Conservation (phyloP, 2,888 invertebrate species). For the Meta bourneti region DNA sequence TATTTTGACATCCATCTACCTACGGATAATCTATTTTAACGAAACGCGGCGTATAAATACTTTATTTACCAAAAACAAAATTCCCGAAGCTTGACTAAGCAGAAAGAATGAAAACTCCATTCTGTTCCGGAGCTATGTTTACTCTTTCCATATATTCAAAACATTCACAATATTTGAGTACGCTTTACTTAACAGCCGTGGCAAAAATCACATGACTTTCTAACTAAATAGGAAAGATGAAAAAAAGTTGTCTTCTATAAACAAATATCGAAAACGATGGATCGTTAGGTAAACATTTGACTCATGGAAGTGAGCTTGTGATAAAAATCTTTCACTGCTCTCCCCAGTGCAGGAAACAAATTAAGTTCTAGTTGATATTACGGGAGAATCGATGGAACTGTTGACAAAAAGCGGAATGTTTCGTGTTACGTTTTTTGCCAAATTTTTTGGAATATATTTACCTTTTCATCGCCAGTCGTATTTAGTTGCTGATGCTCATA, state of each 20-base stretch:
- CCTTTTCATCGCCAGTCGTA: no score
- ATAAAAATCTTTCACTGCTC: no score
- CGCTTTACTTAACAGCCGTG: background rate
- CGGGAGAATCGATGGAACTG: background rate
- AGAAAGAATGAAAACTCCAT: background rate
- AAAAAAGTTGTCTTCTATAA: background rate
- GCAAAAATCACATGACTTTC: background rate
- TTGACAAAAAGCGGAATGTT: no score
- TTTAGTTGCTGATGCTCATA: no score
- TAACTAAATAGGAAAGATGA: background rate
- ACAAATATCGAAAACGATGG: background rate
- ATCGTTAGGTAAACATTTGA: no score
- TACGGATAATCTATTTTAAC: background rate
- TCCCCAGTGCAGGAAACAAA: background rate
- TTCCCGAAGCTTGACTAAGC: background rate
- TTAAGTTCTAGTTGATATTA: background rate
- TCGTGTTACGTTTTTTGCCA: no score
- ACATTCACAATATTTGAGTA: background rate
- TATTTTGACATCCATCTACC: background rate
- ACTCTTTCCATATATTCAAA: background rate
- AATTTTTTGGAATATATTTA: no score
- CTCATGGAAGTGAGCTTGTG: no score
- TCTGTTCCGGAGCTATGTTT: background rate
- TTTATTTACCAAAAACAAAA: background rate
- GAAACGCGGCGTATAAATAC: slow-evolving; percentile 2